Evolutionary conservation across 2,113 vertebrate species (phyloP), one percentile per base, ranked within the genome.

Genomic region (Lophius piscatorius): DNA sequence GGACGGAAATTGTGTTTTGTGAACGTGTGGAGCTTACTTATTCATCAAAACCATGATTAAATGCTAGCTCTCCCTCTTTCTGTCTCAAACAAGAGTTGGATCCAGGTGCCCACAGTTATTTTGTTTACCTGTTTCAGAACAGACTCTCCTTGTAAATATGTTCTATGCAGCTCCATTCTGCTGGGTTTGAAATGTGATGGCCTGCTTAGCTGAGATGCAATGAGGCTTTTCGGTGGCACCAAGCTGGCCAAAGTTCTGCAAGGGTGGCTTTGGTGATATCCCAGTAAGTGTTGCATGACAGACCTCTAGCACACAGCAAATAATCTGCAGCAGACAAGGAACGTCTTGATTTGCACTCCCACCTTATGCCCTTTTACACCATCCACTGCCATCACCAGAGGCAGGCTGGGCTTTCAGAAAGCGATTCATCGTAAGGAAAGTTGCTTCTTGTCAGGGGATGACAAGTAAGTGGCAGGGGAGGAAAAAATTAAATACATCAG

Each of bases 361-460:
- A 78, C 68, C 78, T 41, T 0, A 6, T 55, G 62, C 58, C 69
- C 65, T 74, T 68, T 68, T 56, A 46, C 49, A 74, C 78, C 51
- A 14, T 58, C 41, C 35, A 17, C 44, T 31, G 33, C 47, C 63
- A 13, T 70, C 75, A 34, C 20, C 12, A 16, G 16, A 56, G 44
- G 51, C 64, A 52, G 57, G 21, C 31, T 9, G 46, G 51, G 50
- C 63, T 63, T 67, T 64, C 1, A 3, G 20, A 63, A 57, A 78
- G 58, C 16, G 16, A 4, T 40, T 40, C 81, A 74, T 74, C 44
- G 8, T 63, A 16, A 40, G 38, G 50, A 71, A 76, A 79, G 63
- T 65, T 83, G 88, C 66, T 80, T 81, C 77, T 50, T 84, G 85
- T 87, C 84, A 88, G 62, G 76, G 84, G 80, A 83, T 78, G 78